These are phyloP conservation scores for Spermophilus dauricus DNA, from an alignment of 2,113 vertebrate species.

Conservation along the genomic window DNA sequence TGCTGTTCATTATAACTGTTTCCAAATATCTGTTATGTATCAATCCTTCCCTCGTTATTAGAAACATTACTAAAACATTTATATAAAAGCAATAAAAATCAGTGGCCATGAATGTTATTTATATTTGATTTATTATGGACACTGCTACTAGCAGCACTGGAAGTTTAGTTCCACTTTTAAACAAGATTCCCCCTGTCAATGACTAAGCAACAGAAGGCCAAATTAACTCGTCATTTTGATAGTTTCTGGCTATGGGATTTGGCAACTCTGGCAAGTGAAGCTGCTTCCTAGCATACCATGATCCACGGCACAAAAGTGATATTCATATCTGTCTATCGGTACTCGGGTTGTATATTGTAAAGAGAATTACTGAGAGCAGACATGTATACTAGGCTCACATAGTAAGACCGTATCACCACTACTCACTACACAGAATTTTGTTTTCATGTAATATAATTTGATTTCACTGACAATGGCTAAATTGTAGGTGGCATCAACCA, in stretches of 20 bases:
- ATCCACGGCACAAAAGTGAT: background rate
- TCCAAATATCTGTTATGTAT: background rate
- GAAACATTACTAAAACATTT: constrained; percentile 11
- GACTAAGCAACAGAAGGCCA: background rate
- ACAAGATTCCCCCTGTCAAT: background rate
- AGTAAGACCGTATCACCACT: background rate
- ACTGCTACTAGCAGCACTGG: background rate
- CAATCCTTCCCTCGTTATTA: background rate
- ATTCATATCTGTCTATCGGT: background rate
- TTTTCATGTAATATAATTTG: background rate
- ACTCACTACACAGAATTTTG: background rate
- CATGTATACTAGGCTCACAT: background rate
- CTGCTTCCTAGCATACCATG: background rate
- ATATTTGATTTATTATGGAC: background rate
- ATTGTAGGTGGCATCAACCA: background rate
- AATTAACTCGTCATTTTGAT: background rate
- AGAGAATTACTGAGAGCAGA: background rate
- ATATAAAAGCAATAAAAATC: constrained; percentile 41
- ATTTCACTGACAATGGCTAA: background rate
- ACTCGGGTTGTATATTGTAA: background rate
- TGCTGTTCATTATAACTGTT: background rate
- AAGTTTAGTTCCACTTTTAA: constrained; percentile 45
- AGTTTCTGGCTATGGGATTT: background rate
- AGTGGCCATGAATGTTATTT: background rate
- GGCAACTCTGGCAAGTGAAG: background rate